Conservation (phyloP, 2,797 vertebrate species). For the Lophotriccus pileatus region DNA sequence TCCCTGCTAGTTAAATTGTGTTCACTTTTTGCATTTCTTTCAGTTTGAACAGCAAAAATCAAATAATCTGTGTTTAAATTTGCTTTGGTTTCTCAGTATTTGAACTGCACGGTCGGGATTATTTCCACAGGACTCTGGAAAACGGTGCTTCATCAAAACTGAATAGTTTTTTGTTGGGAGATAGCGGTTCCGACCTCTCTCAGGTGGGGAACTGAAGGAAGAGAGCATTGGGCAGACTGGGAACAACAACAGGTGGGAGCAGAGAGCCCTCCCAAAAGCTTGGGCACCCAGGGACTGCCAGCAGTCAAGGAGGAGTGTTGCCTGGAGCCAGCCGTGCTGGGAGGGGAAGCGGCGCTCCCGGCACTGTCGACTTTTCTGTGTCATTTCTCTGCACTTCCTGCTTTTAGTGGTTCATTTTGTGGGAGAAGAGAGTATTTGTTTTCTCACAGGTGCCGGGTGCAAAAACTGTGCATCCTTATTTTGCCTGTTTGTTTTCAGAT, state of each 20-base stretch:
- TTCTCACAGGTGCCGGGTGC: neutral
- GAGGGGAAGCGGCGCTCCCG: accelerated
- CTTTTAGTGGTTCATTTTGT: neutral
- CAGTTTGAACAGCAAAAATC: neutral
- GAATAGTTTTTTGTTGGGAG: neutral
- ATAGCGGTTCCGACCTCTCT: neutral
- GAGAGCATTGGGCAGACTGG: neutral
- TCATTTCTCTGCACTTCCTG: neutral
- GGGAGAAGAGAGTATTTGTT: neutral
- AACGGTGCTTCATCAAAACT: neutral
- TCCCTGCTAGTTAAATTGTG: neutral
- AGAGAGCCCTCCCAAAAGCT: neutral
- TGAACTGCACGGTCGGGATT: neutral
- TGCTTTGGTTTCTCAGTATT: neutral
- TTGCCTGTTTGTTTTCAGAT: neutral
- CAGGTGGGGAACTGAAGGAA: neutral
- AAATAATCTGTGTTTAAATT: neutral
- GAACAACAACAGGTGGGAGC: accelerated
- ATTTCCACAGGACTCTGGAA: neutral
- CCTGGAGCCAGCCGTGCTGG: neutral
- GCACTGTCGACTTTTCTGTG: neutral
- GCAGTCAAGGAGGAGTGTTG: neutral
- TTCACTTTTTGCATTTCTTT: neutral
- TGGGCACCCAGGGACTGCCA: neutral
- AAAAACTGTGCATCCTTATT: neutral